These are phyloP conservation scores for Yoshiicerus persimilis DNA, from an alignment of 1,140 invertebrate species.

Conservation along the genomic window DNA sequence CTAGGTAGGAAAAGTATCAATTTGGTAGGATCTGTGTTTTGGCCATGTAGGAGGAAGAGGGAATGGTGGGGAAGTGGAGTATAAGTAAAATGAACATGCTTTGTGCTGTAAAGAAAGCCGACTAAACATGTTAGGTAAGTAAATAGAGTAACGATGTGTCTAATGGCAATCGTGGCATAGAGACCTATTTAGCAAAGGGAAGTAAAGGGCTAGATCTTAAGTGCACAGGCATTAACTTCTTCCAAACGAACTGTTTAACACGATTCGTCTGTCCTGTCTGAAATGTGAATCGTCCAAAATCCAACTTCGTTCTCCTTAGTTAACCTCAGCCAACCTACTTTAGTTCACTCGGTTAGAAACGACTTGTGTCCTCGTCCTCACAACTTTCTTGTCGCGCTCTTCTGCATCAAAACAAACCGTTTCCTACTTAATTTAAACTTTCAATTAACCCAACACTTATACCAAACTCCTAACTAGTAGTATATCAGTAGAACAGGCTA, in stretches of 20 bases:
- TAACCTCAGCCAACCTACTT: constrained; percentile 9
- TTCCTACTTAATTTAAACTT: constrained; percentile 17
- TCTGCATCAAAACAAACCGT: background rate
- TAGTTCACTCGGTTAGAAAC: background rate
- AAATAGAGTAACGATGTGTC: background rate
- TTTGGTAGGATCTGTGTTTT: too few relatives aligned
- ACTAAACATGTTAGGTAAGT: background rate
- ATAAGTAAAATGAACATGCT: background rate
- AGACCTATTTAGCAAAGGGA: background rate
- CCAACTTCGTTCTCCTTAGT: background rate
- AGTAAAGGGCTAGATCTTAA: background rate
- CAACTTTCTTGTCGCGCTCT: background rate
- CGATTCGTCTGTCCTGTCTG: background rate
- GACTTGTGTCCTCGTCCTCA: background rate
- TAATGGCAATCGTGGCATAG: background rate
- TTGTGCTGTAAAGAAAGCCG: background rate
- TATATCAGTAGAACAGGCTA: background rate
- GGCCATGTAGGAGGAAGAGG: too few relatives aligned
- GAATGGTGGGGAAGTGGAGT: too few relatives aligned
- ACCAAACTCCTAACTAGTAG: too few relatives aligned
- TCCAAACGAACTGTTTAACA: constrained; percentile 17
- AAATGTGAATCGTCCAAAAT: background rate
- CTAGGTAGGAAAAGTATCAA: too few relatives aligned
- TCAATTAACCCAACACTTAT: background rate
- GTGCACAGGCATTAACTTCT: constrained; percentile 11